These are phyloP conservation scores for Megastigmus dorsalis DNA, from an alignment of 2,888 invertebrate genomes.

Conservation along the genomic window DNA sequence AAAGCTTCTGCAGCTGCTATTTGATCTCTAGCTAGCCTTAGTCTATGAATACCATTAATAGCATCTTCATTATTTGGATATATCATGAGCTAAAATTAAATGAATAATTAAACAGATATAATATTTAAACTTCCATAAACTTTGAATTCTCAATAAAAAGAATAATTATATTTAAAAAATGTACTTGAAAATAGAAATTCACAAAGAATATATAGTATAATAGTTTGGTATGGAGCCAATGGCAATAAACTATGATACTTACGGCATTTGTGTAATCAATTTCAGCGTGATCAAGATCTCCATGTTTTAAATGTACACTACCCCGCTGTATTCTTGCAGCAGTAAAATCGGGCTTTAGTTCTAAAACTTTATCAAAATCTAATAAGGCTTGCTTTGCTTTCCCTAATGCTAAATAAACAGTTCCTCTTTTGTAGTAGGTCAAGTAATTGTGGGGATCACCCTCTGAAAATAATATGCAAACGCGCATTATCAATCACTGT, in stretches of 20 bases:
- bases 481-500: no score
- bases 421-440: conserved; percentile 96
- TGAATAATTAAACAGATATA: conserved; percentile 7
- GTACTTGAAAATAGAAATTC: neutral
- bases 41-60: conserved; percentile 78
- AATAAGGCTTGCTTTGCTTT: conserved; percentile 96
- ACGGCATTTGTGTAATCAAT: conserved; percentile 90
- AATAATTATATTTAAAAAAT: neutral
- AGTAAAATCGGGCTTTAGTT: conserved; percentile 95
- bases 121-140: neutral
- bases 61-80: conserved; percentile 90
- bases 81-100: conserved; percentile 76
- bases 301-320: conserved; percentile 92
- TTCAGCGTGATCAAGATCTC: conserved; percentile 87
- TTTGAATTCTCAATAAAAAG: neutral
- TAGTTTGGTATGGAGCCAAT: neutral
- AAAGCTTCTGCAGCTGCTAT: conserved; percentile 81
- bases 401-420: conserved; percentile 95
- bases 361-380: conserved; percentile 94
- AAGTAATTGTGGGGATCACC: conserved; percentile 96
- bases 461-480: conserved; percentile 83
- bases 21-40: conserved; percentile 80
- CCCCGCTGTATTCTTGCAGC: conserved; percentile 90
- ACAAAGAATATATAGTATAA: neutral
- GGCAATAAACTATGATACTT: conserved; percentile 73